Evolutionary conservation across 2,888 invertebrate genomes (phyloP).

Genomic region (Harpalus rufipes): DNA sequence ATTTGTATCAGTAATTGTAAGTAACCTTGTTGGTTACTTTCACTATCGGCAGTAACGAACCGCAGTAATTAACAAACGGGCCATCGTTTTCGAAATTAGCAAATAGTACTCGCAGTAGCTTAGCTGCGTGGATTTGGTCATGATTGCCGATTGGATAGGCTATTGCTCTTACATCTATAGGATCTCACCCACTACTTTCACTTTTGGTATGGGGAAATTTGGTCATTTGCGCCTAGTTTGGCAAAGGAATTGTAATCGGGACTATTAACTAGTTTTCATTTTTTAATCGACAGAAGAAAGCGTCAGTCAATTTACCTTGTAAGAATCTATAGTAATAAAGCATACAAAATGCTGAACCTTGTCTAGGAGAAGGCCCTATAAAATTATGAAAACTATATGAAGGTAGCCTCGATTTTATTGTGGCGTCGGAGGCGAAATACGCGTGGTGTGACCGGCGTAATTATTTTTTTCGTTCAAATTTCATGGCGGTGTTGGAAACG

Average conservation of each 20-base stretch:
- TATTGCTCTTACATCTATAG: neutral
- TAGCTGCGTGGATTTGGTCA: conserved; percentile 2
- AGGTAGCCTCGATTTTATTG: too few relatives aligned
- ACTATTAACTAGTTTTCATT: neutral
- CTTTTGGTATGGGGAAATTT: conserved; percentile 8
- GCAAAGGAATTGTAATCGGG: neutral
- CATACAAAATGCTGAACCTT: neutral
- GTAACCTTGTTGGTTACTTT: conserved; percentile 55
- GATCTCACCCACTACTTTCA: conserved; percentile 45
- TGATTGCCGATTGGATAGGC: conserved; percentile 8
- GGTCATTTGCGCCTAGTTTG: conserved; percentile 8
- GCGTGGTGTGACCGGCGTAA: too few relatives aligned
- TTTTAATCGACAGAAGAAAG: neutral
- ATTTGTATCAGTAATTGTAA: conserved; percentile 52
- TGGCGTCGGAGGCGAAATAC: too few relatives aligned
- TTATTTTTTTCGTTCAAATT: too few relatives aligned
- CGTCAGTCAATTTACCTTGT: neutral
- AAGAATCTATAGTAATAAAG: neutral
- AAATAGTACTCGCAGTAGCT: neutral
- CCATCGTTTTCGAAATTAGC: conserved; percentile 42
- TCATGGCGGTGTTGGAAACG: too few relatives aligned
- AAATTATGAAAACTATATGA: too few relatives aligned
- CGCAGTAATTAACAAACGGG: conserved; percentile 36
- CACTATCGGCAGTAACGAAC: conserved; percentile 45
- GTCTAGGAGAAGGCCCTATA: too few relatives aligned